Conservation (phyloP, 2,113 vertebrate species). For the Pollachius pollachius region DNA sequence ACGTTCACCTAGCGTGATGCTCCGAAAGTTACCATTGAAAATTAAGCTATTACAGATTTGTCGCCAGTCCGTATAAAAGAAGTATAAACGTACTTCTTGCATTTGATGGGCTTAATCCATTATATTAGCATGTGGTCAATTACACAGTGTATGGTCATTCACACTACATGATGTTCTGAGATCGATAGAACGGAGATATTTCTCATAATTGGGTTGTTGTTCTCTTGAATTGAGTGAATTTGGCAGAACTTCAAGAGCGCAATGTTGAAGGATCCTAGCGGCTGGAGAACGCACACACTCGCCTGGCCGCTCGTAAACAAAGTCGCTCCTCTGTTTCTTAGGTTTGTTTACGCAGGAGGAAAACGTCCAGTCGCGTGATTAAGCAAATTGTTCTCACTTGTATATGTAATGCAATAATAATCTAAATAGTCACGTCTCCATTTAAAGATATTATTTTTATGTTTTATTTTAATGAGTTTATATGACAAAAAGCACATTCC, state of each 20-base stretch:
- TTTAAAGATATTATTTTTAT: not conserved
- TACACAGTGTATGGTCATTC: not conserved
- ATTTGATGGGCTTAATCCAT: not conserved
- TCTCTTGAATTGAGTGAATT: not conserved
- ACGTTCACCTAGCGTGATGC: not conserved
- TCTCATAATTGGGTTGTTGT: not conserved
- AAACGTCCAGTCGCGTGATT: not conserved
- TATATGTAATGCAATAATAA: slow-evolving; percentile 2
- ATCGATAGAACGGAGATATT: not conserved
- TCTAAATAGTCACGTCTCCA: not conserved
- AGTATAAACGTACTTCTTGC: not conserved
- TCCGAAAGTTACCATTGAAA: not conserved
- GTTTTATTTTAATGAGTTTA: not conserved
- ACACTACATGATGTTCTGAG: not conserved
- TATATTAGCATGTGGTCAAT: not conserved
- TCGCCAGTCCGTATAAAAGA: not conserved
- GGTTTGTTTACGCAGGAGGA: not conserved
- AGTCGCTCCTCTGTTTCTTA: not conserved
- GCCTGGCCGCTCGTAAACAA: not conserved
- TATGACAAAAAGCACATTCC: slow-evolving; percentile 9
- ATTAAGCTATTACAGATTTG: not conserved
- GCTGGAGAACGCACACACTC: not conserved
- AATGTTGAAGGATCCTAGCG: not conserved
- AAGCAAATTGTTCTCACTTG: not conserved
- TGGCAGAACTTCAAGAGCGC: not conserved